phyloP scores from a whole-genome alignment of 2,113 vertebrate species.

The Salminus brasiliensis region DNA sequence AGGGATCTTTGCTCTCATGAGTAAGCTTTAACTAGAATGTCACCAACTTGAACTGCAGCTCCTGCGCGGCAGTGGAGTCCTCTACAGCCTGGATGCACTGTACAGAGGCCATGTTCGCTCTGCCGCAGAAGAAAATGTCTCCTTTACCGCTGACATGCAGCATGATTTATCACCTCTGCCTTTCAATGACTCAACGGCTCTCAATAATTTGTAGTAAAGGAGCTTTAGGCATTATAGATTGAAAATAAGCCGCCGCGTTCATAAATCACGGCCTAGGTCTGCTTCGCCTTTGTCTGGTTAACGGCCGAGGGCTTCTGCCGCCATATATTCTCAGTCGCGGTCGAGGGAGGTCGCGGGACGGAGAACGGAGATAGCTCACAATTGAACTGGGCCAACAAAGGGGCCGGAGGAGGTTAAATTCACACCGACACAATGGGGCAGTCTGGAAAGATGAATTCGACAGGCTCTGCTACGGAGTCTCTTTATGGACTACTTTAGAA shows the following conservation, averaged over 20 bases:
- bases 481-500: constrained; percentile 20
- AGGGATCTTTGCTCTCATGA: not conserved
- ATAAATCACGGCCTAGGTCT: constrained; percentile 76
- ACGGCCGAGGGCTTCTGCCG: constrained; percentile 58
- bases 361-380: constrained; percentile 20
- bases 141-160: constrained; percentile 10
- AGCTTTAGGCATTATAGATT: constrained; percentile 70
- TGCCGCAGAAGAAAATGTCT: constrained; percentile 4
- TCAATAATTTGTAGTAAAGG: constrained; percentile 73
- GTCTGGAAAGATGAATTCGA: constrained; percentile 15
- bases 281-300: constrained; percentile 71
- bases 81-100: constrained; percentile 1
- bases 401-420: constrained; percentile 32
- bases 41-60: constrained; percentile 2
- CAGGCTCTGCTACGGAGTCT: not conserved
- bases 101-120: constrained; percentile 3
- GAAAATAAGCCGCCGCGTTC: constrained; percentile 60
- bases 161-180: constrained; percentile 9
- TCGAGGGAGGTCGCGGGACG: not conserved
- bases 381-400: constrained; percentile 6
- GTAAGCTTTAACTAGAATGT: not conserved
- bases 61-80: not conserved
- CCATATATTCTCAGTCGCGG: not conserved
- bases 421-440: constrained; percentile 16
- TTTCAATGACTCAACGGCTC: constrained; percentile 51